phyloP scores from a whole-genome alignment of 1,140 invertebrate genomes.

The Phymorhynchus buccinoides region DNA sequence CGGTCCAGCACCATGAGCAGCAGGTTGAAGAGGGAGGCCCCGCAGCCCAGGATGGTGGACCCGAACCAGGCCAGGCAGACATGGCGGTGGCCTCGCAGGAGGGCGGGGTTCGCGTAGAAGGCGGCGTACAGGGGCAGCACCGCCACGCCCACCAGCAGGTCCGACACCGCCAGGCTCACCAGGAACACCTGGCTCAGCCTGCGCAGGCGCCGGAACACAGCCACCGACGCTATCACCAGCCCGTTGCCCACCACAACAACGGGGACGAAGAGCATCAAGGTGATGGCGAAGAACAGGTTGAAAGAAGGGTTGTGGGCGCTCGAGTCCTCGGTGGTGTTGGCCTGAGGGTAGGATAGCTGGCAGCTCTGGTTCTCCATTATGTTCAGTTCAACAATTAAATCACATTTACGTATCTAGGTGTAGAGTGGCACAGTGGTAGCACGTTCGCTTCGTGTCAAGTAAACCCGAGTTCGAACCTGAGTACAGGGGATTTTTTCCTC shows the following conservation, averaged over 20 bases:
- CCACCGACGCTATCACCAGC: slow-evolving; percentile 71
- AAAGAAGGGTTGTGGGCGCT: background rate
- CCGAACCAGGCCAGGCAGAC: slow-evolving; percentile 48
- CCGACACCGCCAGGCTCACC: slow-evolving; percentile 45
- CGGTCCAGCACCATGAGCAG: slow-evolving; percentile 50
- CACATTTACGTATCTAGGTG: too few species aligned
- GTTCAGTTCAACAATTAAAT: background rate
- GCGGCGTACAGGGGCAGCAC: slow-evolving; percentile 48
- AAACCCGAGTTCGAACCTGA: too few species aligned
- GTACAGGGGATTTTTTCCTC: too few species aligned
- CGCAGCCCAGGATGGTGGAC: slow-evolving; percentile 45
- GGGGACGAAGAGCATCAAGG: slow-evolving; percentile 25
- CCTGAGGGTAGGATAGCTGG: background rate
- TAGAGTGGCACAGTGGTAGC: too few species aligned
- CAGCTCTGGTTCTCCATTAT: background rate
- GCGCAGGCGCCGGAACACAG: slow-evolving; percentile 58
- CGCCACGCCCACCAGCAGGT: slow-evolving; percentile 44
- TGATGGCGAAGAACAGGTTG: slow-evolving; percentile 18
- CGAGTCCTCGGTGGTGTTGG: background rate
- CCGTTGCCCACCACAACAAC: slow-evolving; percentile 68
- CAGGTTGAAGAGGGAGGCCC: slow-evolving; percentile 49
- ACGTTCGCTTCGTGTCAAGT: too few species aligned
- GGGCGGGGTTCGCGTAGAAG: slow-evolving; percentile 41
- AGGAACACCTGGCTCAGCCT: slow-evolving; percentile 50
- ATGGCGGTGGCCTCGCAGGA: slow-evolving; percentile 34